phyloP scores from a whole-genome alignment of 2,888 invertebrate species.

The Poecilus cupreus region DNA sequence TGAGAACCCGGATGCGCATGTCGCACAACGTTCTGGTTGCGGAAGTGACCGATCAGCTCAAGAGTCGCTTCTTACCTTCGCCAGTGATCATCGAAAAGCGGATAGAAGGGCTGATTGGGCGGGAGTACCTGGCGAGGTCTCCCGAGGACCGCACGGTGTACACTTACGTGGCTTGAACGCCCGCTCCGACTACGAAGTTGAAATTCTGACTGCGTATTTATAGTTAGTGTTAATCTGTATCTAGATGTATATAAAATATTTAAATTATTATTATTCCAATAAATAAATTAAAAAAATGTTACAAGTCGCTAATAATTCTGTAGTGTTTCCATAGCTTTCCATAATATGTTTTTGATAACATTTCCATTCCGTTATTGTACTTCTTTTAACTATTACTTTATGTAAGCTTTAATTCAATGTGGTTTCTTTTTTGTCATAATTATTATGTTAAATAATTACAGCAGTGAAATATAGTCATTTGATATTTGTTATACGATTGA shows the following conservation, averaged over 20 bases:
- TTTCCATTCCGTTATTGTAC: slow-evolving; percentile 46
- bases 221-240: slow-evolving; percentile 56
- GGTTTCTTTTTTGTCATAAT: too few species aligned
- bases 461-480: too few species aligned
- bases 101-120: too few species aligned
- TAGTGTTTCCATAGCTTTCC: slow-evolving; percentile 53
- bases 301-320: too few species aligned
- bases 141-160: slow-evolving; percentile 98
- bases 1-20: slow-evolving; percentile 98
- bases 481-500: too few species aligned
- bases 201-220: slow-evolving; percentile 57
- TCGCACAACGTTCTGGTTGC: slow-evolving; percentile 95
- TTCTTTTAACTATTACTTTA: too few species aligned
- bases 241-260: slow-evolving; percentile 58
- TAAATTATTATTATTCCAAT: slow-evolving; percentile 58
- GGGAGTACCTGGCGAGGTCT: slow-evolving; percentile 98
- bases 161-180: slow-evolving; percentile 91
- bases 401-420: too few species aligned
- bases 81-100: slow-evolving; percentile 99
- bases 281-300: too few species aligned
- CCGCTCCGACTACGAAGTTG: not conserved
- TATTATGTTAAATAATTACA: too few species aligned
- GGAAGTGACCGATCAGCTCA: slow-evolving; percentile 98
- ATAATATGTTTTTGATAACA: slow-evolving; percentile 60
- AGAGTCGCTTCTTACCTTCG: slow-evolving; percentile 97